A percentile compares a stretch with the other conserved stretches of the same genome.
Conservation (phyloP, 2,888 invertebrate genomes). For the Barypeithes pellucidus region DNA sequence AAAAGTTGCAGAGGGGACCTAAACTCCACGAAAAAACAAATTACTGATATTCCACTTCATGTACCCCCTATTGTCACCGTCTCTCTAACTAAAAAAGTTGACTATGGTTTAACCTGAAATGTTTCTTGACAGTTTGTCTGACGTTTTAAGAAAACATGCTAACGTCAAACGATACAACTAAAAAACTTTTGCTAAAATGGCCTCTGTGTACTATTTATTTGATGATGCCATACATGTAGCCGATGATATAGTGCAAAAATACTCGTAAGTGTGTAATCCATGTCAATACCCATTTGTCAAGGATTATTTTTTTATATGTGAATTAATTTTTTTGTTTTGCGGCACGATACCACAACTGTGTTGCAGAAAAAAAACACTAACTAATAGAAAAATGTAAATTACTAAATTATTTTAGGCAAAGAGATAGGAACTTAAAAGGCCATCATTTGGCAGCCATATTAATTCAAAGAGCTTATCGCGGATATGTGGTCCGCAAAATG, state of each 20-base stretch:
- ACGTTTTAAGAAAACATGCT: not conserved
- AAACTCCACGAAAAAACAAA: too few species aligned
- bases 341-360: too few species aligned
- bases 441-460: slow-evolving; percentile 63
- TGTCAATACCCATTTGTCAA: too few species aligned
- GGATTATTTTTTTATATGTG: too few species aligned
- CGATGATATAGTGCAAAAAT: slow-evolving; percentile 58
- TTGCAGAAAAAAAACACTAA: too few species aligned
- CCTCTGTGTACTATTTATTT: slow-evolving; percentile 66
- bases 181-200: slow-evolving; percentile 59
- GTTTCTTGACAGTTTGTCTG: not conserved
- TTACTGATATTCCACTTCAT: too few species aligned
- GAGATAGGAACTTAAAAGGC: slow-evolving; percentile 54
- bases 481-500: slow-evolving; percentile 60
- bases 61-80: too few species aligned
- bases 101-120: too few species aligned
- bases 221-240: slow-evolving; percentile 61
- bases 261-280: slow-evolving; percentile 62
- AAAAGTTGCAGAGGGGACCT: too few species aligned
- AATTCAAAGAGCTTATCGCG: slow-evolving; percentile 65
- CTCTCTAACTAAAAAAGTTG: too few species aligned
- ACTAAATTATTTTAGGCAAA: slow-evolving; percentile 35
- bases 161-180: slow-evolving; percentile 1
- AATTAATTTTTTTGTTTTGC: too few species aligned
- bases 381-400: too few species aligned